phyloP scores from a whole-genome alignment of 2,797 vertebrate genomes.

The Pterois miles region DNA sequence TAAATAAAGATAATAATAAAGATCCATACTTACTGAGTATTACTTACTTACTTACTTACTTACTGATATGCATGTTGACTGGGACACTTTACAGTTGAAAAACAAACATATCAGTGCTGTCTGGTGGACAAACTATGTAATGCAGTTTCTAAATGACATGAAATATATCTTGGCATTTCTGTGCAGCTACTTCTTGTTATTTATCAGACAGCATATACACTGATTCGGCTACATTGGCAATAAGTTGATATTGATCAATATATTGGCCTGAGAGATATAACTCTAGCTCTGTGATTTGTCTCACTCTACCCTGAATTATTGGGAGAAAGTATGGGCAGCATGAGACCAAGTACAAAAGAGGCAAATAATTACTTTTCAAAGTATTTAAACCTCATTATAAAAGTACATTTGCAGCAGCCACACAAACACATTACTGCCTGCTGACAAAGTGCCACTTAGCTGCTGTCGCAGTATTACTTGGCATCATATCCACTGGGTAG shows the following conservation, averaged over 20 bases:
- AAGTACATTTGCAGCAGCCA: background rate
- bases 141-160: background rate
- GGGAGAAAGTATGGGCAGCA: background rate
- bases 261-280: background rate
- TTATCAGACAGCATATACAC: background rate
- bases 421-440: background rate
- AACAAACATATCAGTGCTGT: background rate
- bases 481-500: background rate
- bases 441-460: background rate
- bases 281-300: background rate
- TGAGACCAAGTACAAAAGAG: background rate
- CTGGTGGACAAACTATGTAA: background rate
- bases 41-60: too few relatives aligned
- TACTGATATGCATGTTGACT: background rate
- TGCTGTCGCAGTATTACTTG: background rate
- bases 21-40: fast-evolving
- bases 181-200: background rate
- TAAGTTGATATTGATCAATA: background rate
- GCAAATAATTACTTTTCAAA: background rate
- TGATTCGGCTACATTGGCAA: background rate
- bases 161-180: background rate
- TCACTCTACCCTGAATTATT: background rate
- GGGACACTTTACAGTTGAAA: background rate
- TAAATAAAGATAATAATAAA: background rate
- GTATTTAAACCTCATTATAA: background rate